Percentiles rank a stretch among this genome's conserved stretches.
phyloP scores from a whole-genome alignment of 2,797 vertebrate species.

The Amazona finschi region DNA sequence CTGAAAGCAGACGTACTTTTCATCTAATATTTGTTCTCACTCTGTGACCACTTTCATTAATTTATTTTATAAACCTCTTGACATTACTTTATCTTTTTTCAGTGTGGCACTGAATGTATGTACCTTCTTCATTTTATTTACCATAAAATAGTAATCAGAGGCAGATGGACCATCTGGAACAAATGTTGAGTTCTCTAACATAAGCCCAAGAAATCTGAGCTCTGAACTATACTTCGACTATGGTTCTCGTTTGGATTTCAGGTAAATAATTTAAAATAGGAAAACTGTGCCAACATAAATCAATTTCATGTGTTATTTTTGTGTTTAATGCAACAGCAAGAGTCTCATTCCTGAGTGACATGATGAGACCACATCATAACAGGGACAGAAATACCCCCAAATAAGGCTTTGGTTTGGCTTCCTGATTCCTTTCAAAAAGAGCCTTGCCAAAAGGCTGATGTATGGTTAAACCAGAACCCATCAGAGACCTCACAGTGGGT shows the following conservation, averaged over 20 bases:
- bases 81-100: background rate
- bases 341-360: slow-evolving; percentile 64
- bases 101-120: background rate
- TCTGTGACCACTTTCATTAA: background rate
- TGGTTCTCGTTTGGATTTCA: slow-evolving; percentile 66
- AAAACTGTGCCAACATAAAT: slow-evolving; percentile 70
- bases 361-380: slow-evolving; percentile 60
- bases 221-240: slow-evolving; percentile 50
- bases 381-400: slow-evolving; percentile 51
- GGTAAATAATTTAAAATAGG: slow-evolving; percentile 65
- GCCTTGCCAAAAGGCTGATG: slow-evolving; percentile 27
- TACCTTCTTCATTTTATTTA: slow-evolving; percentile 38
- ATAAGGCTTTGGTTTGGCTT: slow-evolving; percentile 33
- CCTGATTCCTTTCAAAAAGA: slow-evolving; percentile 49
- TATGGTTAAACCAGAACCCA: slow-evolving; percentile 58
- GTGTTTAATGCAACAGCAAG: slow-evolving; percentile 63
- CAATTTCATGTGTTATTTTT: slow-evolving; percentile 66
- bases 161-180: slow-evolving; percentile 64
- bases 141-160: slow-evolving; percentile 49
- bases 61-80: background rate
- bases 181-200: slow-evolving; percentile 14
- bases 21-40: slow-evolving; percentile 11
- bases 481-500: background rate
- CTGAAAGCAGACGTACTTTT: background rate
- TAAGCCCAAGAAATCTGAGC: slow-evolving; percentile 42